A percentile compares a stretch with the other conserved stretches of the same genome.
phyloP scores from a whole-genome alignment of 2,888 invertebrate species.

The Tetranychus truncatus region DNA sequence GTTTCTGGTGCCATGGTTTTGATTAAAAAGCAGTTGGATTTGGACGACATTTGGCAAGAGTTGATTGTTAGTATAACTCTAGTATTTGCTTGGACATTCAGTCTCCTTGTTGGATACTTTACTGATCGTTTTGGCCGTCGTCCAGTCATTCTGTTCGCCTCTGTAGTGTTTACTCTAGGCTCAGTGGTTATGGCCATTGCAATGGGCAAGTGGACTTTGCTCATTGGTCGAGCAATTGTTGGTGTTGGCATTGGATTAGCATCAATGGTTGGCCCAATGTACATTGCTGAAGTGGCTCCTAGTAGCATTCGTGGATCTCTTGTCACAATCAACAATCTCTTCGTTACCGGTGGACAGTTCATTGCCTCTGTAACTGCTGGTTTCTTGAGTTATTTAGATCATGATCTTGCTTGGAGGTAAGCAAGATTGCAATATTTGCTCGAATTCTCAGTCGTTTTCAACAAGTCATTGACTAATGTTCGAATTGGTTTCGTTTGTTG shows the following conservation, averaged over 20 bases:
- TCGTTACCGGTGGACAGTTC: constrained; percentile 40
- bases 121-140: constrained; percentile 39
- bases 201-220: constrained; percentile 31
- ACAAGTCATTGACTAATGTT: too few relatives aligned
- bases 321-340: constrained; percentile 37
- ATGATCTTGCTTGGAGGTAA: constrained; percentile 6
- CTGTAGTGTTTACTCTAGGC: constrained; percentile 36
- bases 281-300: constrained; percentile 40
- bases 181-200: constrained; percentile 36
- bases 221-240: constrained; percentile 35
- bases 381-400: constrained; percentile 33
- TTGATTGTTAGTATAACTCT: constrained; percentile 32
- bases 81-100: constrained; percentile 34
- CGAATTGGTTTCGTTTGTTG: too few relatives aligned
- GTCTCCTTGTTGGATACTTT: constrained; percentile 35
- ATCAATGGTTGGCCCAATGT: constrained; percentile 29
- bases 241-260: constrained; percentile 28
- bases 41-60: constrained; percentile 37
- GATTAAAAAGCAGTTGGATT: constrained; percentile 33
- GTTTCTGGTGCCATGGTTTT: constrained; percentile 36
- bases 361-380: constrained; percentile 38
- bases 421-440: background rate
- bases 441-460: background rate
- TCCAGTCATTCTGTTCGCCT: constrained; percentile 37
- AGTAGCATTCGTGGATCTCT: constrained; percentile 36